Conservation (phyloP, 2,888 invertebrate genomes). For the Oasisia sp. region DNA sequence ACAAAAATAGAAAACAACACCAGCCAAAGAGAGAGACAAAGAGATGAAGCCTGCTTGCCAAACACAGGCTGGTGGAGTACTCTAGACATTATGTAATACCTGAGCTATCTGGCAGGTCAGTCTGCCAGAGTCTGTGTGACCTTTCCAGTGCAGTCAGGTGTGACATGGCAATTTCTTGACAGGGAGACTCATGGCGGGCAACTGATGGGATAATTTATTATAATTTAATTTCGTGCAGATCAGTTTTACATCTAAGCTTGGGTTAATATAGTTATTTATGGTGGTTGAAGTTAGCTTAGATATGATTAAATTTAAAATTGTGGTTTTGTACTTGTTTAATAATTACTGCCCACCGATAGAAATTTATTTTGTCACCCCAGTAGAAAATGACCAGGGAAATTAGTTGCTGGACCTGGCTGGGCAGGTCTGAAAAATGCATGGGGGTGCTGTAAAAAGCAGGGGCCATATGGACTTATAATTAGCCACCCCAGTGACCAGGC, state of each 20-base stretch:
- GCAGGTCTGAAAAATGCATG: conserved; percentile 17
- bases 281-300: not conserved
- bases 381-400: not conserved
- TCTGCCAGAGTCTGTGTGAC: not conserved
- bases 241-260: not conserved
- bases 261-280: not conserved
- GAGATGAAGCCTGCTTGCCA: not conserved
- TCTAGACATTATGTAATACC: not conserved
- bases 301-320: not conserved
- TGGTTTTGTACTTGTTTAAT: not conserved
- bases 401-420: not conserved
- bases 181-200: not conserved
- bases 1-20: not conserved
- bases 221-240: not conserved
- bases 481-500: not conserved
- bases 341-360: not conserved
- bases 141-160: not conserved
- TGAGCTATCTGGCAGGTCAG: not conserved
- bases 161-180: not conserved
- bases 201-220: not conserved
- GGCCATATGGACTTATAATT: conserved; percentile 17
- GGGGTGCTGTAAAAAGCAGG: conserved; percentile 6
- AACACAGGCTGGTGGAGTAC: not conserved
- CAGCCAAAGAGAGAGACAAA: not conserved
- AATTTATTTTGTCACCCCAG: not conserved